phyloP scores from a whole-genome alignment of 2,113 vertebrate species.

The Fregata magnificens region DNA sequence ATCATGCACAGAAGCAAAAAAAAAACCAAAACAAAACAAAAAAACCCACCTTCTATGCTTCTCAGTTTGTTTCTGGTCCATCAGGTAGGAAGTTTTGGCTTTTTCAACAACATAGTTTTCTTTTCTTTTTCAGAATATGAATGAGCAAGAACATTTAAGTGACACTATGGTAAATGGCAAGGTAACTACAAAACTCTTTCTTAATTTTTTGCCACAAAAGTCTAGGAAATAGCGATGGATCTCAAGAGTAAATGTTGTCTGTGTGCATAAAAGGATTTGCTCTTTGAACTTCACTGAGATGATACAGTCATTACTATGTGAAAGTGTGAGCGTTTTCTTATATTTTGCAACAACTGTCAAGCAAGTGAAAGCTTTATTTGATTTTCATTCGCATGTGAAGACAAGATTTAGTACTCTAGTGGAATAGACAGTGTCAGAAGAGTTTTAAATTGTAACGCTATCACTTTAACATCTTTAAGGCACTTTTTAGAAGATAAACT shows the following conservation, averaged over 20 bases:
- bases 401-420: slow-evolving; percentile 39
- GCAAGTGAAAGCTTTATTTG: slow-evolving; percentile 61
- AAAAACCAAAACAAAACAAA: background rate
- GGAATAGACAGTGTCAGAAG: slow-evolving; percentile 43
- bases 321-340: background rate
- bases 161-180: background rate
- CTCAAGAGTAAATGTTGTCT: slow-evolving; percentile 5
- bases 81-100: background rate
- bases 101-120: background rate
- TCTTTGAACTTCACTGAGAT: slow-evolving; percentile 7
- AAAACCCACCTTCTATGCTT: background rate
- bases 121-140: slow-evolving; percentile 8
- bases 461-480: slow-evolving; percentile 61
- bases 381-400: slow-evolving; percentile 25
- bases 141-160: slow-evolving; percentile 30
- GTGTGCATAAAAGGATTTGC: slow-evolving; percentile 12
- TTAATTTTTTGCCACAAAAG: slow-evolving; percentile 28
- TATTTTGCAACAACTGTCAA: slow-evolving; percentile 55
- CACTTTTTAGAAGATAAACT: slow-evolving; percentile 44
- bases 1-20: background rate
- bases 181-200: background rate
- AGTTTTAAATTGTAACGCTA: slow-evolving; percentile 49
- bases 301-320: background rate
- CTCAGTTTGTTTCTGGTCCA: background rate
- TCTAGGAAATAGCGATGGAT: background rate